Evolutionary conservation across 2,888 invertebrate species (phyloP).

Genomic region (Peribatodes rhomboidaria): DNA sequence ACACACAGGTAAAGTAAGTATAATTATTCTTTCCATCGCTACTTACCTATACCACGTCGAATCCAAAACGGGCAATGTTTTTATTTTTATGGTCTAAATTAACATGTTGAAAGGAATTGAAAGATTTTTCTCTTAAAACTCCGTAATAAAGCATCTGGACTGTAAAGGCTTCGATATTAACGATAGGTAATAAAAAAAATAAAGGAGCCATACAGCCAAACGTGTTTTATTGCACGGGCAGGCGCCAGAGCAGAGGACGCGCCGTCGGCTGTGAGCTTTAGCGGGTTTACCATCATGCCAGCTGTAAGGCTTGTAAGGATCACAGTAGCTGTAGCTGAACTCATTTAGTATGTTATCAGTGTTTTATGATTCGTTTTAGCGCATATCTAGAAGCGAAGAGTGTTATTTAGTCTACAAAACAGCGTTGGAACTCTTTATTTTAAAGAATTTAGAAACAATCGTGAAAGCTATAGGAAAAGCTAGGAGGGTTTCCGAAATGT

Average conservation of each 20-base stretch:
- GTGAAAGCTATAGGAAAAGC: too few species aligned
- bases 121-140: conserved; percentile 66
- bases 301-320: background rate
- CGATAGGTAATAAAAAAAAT: conserved; percentile 80
- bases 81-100: conserved; percentile 78
- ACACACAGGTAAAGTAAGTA: background rate
- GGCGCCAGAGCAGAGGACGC: conserved; percentile 65
- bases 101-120: conserved; percentile 77
- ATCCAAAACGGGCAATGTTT: conserved; percentile 55
- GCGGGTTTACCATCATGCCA: background rate
- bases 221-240: conserved; percentile 75
- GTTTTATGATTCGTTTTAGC: too few species aligned
- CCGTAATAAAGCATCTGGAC: conserved; percentile 75
- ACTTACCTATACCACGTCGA: conserved; percentile 40
- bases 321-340: too few species aligned
- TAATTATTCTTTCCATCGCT: conserved; percentile 19
- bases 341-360: too few species aligned
- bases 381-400: too few species aligned
- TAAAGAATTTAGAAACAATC: too few species aligned
- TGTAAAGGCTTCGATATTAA: conserved; percentile 82
- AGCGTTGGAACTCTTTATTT: too few species aligned
- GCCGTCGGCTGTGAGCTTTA: background rate
- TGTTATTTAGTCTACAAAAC: too few species aligned
- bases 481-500: too few species aligned
- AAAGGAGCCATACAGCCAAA: conserved; percentile 72